Base-by-base conservation (phyloP, 2,888 invertebrate genomes). In the Imbricaverruca yamaguchii region DNA sequence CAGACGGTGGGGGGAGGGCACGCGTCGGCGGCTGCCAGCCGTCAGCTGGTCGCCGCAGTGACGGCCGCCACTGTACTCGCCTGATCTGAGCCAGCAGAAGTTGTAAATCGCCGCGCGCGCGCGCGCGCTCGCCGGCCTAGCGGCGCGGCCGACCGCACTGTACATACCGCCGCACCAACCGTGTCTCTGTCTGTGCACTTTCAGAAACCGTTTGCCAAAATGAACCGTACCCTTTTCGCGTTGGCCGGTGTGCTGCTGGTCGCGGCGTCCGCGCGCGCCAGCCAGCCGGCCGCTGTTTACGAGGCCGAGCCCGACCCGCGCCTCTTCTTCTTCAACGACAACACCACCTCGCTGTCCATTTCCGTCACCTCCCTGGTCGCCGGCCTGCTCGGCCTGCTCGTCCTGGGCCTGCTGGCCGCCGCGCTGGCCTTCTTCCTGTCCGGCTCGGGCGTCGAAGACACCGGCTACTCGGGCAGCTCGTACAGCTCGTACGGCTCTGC, bases 261-360 rank as follows among this genome's bases (percentile, higher is more conserved):
- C 10, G 78, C 57, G 21, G 78, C 78, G n/a, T 8, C 57, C 13
- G 78, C 57, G 7, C 78, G 57, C n/a, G 78, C 78, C 57, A 78
- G 23, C 78, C 39, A 39, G 13, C 55, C 57, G 6, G 23, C 23
- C 78, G 23, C 7, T 56, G 56, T 78, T 23, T 78, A 78, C 78
- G 82, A 82, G 59, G 81, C 79, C 57, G 83, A 82, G 74, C 78
- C 82, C 80, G 82, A 82, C 65, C 80, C 81, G 79, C 83, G 83
- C 78, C 80, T 83, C 82, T 81, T 83, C 56, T 57, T 57, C 23
- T 1, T 55, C 57, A n/a, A 57, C 57, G 11, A 18, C 78, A 55
- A 55, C 78, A 55, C 78, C n/a, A 78, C 78, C 78, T 78, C 78
- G 56, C 56, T 78, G 57, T n/a, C 78, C 78, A 57, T 78, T 2